A percentile compares a stretch with the other conserved stretches of the same genome.
Conservation (phyloP, 2,797 vertebrate species). For the Borostomias antarcticus region DNA sequence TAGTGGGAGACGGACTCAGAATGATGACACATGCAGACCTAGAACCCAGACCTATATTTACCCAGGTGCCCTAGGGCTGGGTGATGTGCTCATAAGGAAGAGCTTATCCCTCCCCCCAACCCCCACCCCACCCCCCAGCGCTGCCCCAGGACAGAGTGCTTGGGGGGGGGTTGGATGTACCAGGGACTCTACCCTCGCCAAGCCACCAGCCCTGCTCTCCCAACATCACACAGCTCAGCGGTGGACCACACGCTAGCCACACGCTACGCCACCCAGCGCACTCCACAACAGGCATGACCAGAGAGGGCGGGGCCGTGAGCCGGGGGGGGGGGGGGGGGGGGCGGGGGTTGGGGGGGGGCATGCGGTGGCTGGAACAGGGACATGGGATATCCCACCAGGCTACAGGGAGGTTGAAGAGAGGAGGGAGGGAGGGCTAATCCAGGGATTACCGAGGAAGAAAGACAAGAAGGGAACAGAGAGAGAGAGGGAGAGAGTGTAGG, state of each 20-base stretch:
- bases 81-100: neutral
- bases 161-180: neutral
- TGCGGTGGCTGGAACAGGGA: neutral
- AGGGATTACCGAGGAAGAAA: constrained; percentile 17
- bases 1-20: constrained; percentile 38
- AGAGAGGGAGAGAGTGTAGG: constrained; percentile 24
- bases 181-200: constrained; percentile 13
- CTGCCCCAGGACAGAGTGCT: neutral
- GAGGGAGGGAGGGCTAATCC: constrained; percentile 5
- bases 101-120: neutral
- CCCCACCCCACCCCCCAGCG: too few species aligned
- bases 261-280: constrained; percentile 61
- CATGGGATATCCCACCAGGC: constrained; percentile 37
- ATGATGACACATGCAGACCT: constrained; percentile 37
- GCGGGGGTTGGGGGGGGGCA: too few species aligned
- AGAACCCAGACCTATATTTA: too few species aligned
- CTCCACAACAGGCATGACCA: constrained; percentile 35
- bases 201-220: constrained; percentile 50
- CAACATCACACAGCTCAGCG: constrained; percentile 69
- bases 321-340: too few species aligned
- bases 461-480: constrained; percentile 28
- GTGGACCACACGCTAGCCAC: constrained; percentile 58
- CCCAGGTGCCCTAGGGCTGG: neutral
- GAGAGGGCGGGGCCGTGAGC: neutral
- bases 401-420: constrained; percentile 17